Base-by-base conservation (phyloP, 2,113 vertebrate genomes). In the Phodopus roborovskii region DNA sequence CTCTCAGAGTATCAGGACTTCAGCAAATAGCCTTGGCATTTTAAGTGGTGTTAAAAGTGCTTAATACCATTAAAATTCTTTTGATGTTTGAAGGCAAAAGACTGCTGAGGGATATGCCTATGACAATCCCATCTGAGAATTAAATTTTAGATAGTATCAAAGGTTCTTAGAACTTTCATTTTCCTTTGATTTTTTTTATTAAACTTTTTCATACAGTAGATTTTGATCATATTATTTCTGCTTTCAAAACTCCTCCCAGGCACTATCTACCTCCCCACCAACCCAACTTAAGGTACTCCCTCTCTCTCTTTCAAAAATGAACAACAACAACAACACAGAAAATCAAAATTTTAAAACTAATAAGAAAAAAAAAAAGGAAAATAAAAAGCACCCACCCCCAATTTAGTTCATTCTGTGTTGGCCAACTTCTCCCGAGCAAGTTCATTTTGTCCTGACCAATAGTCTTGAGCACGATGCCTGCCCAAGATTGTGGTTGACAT, bases 71-170 rank as follows among this genome's bases (percentile, higher is more conserved):
- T 91, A 95, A 96, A 82, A 33, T 0, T 94, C 42, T 90, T 98
- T 95, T 92, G 16, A 2, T 94, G 28, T 95, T 97, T 97, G 75
- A 95, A 93, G 93, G 78, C 92, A 92, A 94, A 64, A 53, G 1
- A 17, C 82, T 93, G 92, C 48, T 82, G n/a, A 79, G 90, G 42
- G 75, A 24, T 75, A 84, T 22, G 58, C 26, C 16, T 56, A 77
- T 33, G 79, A 73, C 7, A 17, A 95, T 75, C 7, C 16, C 58
- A 96, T 50, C 2, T 73, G 6, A 39, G 0, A 68, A 92, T 58
- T 16, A 10, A 92, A 89, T 70, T 71, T 2, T 93, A 95, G 12
- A 58, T 87, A 45, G 83, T 1, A 15, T 0, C 7, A 84, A 95
- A 97, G 42, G 1, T 74, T 96, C 84, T 74, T 56, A 70, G 87